Conservation (phyloP, 1,140 invertebrate genomes). For the Kradibia gibbosae region DNA sequence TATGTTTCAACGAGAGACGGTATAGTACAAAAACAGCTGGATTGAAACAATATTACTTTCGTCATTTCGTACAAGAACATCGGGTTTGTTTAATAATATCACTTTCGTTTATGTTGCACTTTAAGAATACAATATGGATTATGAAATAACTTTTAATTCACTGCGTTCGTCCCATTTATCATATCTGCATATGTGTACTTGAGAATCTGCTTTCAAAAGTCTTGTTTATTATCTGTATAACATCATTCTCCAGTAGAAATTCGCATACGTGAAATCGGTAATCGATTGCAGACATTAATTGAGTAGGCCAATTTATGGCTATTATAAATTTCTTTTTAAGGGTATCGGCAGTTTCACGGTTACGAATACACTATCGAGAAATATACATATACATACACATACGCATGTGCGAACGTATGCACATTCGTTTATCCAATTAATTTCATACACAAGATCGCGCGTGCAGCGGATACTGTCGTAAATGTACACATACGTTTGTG, state of each 20-base stretch:
- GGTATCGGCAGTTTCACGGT: background rate
- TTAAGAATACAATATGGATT: conserved; percentile 48
- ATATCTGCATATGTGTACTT: conserved; percentile 22
- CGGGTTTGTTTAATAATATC: conserved; percentile 40
- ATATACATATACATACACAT: background rate
- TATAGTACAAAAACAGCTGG: conserved; percentile 52
- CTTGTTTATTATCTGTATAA: conserved; percentile 16
- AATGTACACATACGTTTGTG: background rate
- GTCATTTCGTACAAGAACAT: conserved; percentile 41
- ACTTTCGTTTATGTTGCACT: conserved; percentile 41
- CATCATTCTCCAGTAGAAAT: background rate
- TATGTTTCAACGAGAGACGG: conserved; percentile 47
- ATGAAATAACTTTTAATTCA: conserved; percentile 40
- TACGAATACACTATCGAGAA: background rate
- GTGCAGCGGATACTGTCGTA: too few relatives aligned
- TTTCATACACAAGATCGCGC: background rate
- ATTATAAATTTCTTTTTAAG: background rate
- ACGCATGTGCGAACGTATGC: background rate
- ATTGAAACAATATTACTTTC: conserved; percentile 34
- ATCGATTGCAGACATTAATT: background rate
- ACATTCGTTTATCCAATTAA: background rate
- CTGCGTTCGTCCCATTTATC: background rate
- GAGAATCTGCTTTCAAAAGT: conserved; percentile 27
- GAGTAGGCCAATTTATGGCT: background rate
- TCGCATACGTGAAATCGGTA: conserved; percentile 6